Conservation (phyloP, 2,113 vertebrate genomes). For the Equus przewalskii region DNA sequence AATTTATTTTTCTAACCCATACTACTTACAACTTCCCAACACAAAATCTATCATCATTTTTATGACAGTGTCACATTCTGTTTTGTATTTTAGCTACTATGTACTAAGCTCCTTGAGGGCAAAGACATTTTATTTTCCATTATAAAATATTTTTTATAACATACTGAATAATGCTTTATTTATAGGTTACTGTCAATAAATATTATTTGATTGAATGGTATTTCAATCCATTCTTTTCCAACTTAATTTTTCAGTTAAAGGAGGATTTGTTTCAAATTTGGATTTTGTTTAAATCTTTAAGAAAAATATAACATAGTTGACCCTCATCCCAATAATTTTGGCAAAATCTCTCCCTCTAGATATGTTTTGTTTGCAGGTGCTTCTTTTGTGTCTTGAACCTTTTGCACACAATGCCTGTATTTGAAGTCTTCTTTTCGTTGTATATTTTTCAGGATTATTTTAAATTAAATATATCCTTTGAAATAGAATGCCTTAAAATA, state of each 20-base stretch:
- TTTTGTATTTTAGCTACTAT: neutral
- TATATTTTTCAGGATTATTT: neutral
- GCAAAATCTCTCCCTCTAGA: neutral
- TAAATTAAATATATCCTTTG: neutral
- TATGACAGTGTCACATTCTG: neutral
- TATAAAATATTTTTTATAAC: neutral
- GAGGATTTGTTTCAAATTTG: neutral
- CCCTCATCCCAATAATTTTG: neutral
- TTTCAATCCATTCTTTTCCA: neutral
- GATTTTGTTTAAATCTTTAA: neutral
- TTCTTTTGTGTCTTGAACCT: neutral
- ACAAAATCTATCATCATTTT: neutral
- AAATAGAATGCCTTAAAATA: neutral
- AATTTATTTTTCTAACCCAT: neutral
- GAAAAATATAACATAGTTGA: neutral
- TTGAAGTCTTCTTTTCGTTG: neutral
- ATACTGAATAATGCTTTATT: neutral
- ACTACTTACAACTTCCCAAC: neutral
- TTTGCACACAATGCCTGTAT: neutral
- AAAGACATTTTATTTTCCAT: neutral
- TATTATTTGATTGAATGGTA: neutral
- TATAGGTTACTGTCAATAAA: neutral
- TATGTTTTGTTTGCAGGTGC: neutral
- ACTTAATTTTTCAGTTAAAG: neutral
- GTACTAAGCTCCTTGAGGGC: neutral